Conservation (phyloP, 1,140 invertebrate species). For the Lutraria rhynchaena region DNA sequence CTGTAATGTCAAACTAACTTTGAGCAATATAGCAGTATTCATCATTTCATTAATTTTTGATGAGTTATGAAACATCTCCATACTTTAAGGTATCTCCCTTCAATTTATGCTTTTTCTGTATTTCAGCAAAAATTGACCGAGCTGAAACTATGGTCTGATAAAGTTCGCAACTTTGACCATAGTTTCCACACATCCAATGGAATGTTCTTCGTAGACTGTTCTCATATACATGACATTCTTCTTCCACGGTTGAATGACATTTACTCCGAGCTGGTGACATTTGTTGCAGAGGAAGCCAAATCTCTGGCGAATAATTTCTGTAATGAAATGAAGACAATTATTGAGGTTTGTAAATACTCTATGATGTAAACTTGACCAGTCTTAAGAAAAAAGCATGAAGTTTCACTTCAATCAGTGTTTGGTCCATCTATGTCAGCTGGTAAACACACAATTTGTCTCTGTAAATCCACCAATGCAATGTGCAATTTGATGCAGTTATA, state of each 20-base stretch:
- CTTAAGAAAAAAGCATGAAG: too few relatives aligned
- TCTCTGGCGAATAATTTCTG: constrained; percentile 73
- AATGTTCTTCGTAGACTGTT: constrained; percentile 79
- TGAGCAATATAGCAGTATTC: too few relatives aligned
- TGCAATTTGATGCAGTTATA: too few relatives aligned
- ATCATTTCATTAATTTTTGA: too few relatives aligned
- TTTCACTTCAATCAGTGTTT: too few relatives aligned
- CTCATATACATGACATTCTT: constrained; percentile 75
- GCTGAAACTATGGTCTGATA: constrained; percentile 78
- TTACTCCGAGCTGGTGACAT: constrained; percentile 78
- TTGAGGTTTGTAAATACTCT: constrained; percentile 69
- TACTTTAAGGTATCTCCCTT: too few relatives aligned
- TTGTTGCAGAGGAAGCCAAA: constrained; percentile 77
- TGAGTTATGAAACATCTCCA: too few relatives aligned
- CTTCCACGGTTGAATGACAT: constrained; percentile 78
- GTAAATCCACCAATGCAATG: too few relatives aligned
- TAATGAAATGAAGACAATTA: constrained; percentile 75
- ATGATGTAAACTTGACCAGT: neutral
- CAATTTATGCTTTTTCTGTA: constrained; percentile 34
- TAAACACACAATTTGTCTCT: too few relatives aligned
- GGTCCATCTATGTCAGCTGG: too few relatives aligned
- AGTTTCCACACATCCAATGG: constrained; percentile 78
- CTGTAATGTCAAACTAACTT: too few relatives aligned
- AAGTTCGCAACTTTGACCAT: constrained; percentile 78
- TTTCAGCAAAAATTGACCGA: constrained; percentile 80